A percentile compares a stretch with the other conserved stretches of the same genome.
These are phyloP conservation scores for Trachelus tabidus DNA, from an alignment of 2,888 invertebrate species.

Conservation along the genomic window DNA sequence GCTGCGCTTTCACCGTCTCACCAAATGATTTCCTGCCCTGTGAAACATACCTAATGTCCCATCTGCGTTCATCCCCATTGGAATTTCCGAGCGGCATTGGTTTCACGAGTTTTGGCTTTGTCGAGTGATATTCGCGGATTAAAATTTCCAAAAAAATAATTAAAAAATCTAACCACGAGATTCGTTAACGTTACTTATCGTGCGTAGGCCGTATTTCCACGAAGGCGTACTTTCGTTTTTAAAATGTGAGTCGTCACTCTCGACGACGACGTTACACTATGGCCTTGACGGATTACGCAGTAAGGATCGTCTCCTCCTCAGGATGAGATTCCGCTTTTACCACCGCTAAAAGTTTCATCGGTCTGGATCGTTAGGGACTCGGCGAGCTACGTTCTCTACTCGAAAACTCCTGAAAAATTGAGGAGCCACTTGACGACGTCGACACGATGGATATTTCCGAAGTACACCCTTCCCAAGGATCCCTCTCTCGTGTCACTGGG, in stretches of 20 bases:
- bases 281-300: neutral
- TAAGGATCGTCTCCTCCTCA: neutral
- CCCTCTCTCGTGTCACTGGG: neutral
- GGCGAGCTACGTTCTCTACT: conserved; percentile 13
- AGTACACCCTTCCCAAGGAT: neutral
- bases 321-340: conserved; percentile 45
- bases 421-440: conserved; percentile 19
- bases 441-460: neutral
- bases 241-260: neutral
- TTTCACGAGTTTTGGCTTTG: neutral
- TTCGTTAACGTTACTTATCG: neutral
- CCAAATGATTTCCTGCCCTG: neutral
- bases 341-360: conserved; percentile 44
- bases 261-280: neutral
- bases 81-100: neutral
- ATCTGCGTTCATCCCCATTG: neutral
- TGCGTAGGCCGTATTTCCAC: neutral
- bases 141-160: neutral
- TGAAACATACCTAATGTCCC: neutral
- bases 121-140: neutral
- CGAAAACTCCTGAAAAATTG: conserved; percentile 13
- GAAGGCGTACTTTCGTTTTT: neutral
- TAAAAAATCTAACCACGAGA: neutral
- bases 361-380: conserved; percentile 21
- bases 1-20: neutral